phyloP scores from a whole-genome alignment of 1,140 invertebrate genomes.

The Drosophila pruinosa region DNA sequence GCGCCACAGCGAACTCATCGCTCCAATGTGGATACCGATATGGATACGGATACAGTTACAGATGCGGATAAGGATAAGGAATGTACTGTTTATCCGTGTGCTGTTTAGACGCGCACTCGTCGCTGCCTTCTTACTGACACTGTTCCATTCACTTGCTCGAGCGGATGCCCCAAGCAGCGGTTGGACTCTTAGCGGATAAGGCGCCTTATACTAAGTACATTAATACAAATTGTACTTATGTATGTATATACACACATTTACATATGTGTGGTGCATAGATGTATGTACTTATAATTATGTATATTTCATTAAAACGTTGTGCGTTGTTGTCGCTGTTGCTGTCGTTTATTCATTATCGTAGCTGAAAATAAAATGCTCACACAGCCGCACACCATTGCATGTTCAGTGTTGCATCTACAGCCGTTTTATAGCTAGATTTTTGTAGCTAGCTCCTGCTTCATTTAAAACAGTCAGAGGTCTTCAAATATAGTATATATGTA shows the following conservation, averaged over 20 bases:
- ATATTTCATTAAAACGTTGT: conserved; percentile 33
- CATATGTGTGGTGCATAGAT: conserved; percentile 2
- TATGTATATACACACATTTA: background rate
- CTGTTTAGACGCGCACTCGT: conserved; percentile 33
- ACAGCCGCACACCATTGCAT: conserved; percentile 2
- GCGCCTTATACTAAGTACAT: conserved; percentile 32
- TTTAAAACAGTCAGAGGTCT: too few species aligned
- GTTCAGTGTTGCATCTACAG: background rate
- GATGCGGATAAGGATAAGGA: background rate
- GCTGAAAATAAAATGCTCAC: conserved; percentile 43
- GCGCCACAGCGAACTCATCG: conserved; percentile 6
- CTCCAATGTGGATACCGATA: conserved; percentile 3
- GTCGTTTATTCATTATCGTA: conserved; percentile 45
- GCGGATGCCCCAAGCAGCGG: conserved; percentile 41
- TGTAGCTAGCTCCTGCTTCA: too few species aligned
- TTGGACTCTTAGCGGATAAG: conserved; percentile 67
- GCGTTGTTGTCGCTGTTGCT: conserved; percentile 28
- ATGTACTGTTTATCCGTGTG: conserved; percentile 7
- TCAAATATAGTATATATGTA: too few species aligned
- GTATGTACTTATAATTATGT: background rate
- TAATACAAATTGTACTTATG: background rate
- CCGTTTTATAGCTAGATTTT: conserved; percentile 15
- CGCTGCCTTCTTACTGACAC: conserved; percentile 48
- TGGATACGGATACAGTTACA: background rate
- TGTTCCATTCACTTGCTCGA: conserved; percentile 37